phyloP scores from a whole-genome alignment of 2,797 vertebrate genomes.

The Urosaurus nigricauda region DNA sequence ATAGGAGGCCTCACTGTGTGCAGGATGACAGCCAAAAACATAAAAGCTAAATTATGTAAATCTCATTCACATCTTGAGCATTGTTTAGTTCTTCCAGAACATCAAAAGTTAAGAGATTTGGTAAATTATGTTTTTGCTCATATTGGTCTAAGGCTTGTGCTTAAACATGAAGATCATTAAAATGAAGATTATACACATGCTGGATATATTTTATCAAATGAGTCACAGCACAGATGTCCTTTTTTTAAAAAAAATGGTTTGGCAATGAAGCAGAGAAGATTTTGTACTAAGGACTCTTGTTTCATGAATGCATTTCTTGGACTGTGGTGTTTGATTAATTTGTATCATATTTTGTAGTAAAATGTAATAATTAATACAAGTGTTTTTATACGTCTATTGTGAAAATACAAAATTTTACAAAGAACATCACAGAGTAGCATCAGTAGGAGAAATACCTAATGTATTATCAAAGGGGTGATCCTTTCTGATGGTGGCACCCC shows the following conservation, averaged over 20 bases:
- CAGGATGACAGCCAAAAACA: neutral
- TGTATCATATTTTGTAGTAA: neutral
- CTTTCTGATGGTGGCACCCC: neutral
- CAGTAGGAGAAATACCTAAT: neutral
- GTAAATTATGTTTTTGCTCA: neutral
- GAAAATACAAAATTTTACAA: neutral
- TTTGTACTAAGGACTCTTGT: neutral
- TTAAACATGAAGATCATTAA: neutral
- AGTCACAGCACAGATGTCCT: neutral
- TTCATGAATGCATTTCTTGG: neutral
- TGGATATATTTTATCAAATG: conserved; percentile 1
- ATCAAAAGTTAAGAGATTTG: neutral
- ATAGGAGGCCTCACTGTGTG: neutral
- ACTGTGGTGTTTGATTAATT: neutral
- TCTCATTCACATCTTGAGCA: neutral
- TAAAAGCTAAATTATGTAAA: neutral
- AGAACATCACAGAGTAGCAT: neutral
- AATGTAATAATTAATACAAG: neutral
- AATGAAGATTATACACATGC: neutral
- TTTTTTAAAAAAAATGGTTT: neutral
- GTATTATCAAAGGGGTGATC: no score
- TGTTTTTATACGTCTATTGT: neutral
- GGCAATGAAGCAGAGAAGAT: neutral
- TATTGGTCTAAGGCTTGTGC: neutral
- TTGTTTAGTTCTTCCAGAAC: neutral